Conservation (phyloP, 1,140 invertebrate species). For the Phortica variegata region DNA sequence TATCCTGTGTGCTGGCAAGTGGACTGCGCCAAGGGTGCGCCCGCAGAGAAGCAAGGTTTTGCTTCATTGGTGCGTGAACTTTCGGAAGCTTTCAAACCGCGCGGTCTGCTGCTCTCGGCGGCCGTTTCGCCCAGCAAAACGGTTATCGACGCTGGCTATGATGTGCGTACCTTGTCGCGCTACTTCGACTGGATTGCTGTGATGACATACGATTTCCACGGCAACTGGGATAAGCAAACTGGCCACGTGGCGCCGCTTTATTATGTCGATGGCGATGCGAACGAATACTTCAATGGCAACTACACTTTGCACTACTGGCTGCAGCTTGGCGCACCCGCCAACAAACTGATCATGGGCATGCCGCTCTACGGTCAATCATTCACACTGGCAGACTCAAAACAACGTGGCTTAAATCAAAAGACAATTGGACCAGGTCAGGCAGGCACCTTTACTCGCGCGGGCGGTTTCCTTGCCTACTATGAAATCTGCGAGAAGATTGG, state of each 20-base stretch:
- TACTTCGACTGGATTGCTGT: constrained; percentile 86
- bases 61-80: constrained; percentile 71
- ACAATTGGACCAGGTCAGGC: constrained; percentile 74
- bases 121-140: constrained; percentile 83
- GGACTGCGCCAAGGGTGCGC: constrained; percentile 75
- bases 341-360: constrained; percentile 79
- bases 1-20: constrained; percentile 75
- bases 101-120: constrained; percentile 72
- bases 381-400: constrained; percentile 65
- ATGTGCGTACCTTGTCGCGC: constrained; percentile 68
- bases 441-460: constrained; percentile 75
- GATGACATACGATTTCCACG: constrained; percentile 90
- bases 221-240: constrained; percentile 87
- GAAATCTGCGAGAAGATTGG: constrained; percentile 71
- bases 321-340: constrained; percentile 69
- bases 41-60: constrained; percentile 75
- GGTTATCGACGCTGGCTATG: constrained; percentile 79
- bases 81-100: constrained; percentile 68
- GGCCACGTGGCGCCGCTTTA: constrained; percentile 86
- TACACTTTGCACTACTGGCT: constrained; percentile 83
- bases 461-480: constrained; percentile 83
- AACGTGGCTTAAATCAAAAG: constrained; percentile 67
- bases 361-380: constrained; percentile 85
- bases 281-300: constrained; percentile 78
- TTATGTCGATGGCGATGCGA: constrained; percentile 68